Evolutionary conservation across 2,888 invertebrate genomes (phyloP), one percentile per base, ranked within the genome.

Genomic region (Phasia obesa): DNA sequence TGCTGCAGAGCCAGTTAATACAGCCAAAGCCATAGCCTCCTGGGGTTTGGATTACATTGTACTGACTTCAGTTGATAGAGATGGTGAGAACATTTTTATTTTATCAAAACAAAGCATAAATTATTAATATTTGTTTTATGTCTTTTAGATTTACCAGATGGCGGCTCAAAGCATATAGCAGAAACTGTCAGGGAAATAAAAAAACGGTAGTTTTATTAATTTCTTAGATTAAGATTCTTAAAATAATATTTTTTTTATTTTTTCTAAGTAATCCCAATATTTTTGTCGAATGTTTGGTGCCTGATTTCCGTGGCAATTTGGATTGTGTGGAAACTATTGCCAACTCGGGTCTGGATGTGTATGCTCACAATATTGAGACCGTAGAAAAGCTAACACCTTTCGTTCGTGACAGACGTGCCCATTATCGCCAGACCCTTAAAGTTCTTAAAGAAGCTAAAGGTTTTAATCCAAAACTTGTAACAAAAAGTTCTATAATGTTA

Each of bases 11-110:
- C 99, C 99, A 0, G 89, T 93, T 7, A 97, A 98, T 92, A 99
- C 99, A 0, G 99, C 99, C 0, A 93, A 92, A 70, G 99, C 99
- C 0, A 95, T 99, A 85, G 94, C 95, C 55, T 94, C 96, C 17
- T 99, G 99, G 99, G 98, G 98, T 0, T 93, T 99, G 2, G 98
- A 98, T 88, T 99, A 99, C 91, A 96, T 99, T 67, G 99, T 99
- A 35, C 92, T 99, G 11, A 99, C 99, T 0, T 99, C 99, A 2
- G 99, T 99, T 0, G 99, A 99, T 90, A 94, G 99, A 88, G 99
- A 99, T 92, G 98, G 98, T 97, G 87, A 89, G 88, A 87, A 59
- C 11, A 44, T 3, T 11, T 31, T 55, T 19, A n/a, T 27, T 4
- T 7, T 38, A 19, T 31, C 31, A 31, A 31, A 5, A 9, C 17